Evolutionary conservation across 2,113 vertebrate genomes (phyloP).

Genomic region (Odocoileus virginianus): DNA sequence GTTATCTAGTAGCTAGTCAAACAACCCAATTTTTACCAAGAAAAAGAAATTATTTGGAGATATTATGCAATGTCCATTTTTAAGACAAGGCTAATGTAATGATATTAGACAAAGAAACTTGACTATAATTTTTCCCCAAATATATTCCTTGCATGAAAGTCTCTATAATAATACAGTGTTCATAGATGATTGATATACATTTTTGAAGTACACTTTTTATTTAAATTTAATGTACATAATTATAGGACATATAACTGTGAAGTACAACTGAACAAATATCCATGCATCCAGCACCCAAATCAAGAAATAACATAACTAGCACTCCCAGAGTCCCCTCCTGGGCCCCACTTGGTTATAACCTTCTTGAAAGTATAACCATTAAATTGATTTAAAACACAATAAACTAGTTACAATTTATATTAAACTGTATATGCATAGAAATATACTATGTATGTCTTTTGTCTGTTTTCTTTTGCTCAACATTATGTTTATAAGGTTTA

Average conservation of each 20-base stretch:
- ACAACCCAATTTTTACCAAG: not conserved
- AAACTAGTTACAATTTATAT: not conserved
- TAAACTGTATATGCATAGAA: not conserved
- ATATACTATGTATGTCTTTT: not conserved
- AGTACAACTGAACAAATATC: not conserved
- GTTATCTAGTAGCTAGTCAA: not conserved
- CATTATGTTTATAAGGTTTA: not conserved
- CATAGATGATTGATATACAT: not conserved
- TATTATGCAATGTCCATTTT: not conserved
- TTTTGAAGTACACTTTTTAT: not conserved
- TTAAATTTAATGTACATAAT: not conserved
- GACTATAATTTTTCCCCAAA: not conserved
- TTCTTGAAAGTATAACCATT: not conserved
- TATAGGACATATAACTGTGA: not conserved
- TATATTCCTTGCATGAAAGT: not conserved
- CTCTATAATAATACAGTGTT: not conserved
- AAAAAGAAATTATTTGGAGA: not conserved
- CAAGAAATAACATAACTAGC: not conserved
- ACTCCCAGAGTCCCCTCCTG: not conserved
- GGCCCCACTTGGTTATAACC: fast-evolving
- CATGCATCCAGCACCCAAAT: not conserved
- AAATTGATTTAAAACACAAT: not conserved
- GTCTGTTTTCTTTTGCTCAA: not conserved
- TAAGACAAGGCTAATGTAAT: not conserved
- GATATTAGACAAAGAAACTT: not conserved